Evolutionary conservation across 2,797 vertebrate species (phyloP).

Genomic region (Rhinichthys osculus): DNA sequence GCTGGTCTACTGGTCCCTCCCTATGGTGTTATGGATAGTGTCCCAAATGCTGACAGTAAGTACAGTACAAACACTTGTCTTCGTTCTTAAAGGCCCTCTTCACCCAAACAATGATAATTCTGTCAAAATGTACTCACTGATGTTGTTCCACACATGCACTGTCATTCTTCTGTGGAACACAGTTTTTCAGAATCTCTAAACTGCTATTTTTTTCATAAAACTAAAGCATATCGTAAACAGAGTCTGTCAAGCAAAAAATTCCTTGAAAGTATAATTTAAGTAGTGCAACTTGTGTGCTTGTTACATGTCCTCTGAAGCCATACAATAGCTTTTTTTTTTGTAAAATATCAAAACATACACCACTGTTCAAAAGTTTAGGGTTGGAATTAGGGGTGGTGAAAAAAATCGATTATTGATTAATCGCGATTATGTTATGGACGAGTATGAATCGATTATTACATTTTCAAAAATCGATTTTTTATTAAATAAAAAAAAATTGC

Average conservation of each 20-base stretch:
- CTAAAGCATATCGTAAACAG: not conserved
- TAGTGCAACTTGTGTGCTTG: not conserved
- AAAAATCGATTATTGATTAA: no score
- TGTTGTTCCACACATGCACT: not conserved
- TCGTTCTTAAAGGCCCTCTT: not conserved
- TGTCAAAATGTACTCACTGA: not conserved
- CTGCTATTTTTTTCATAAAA: not conserved
- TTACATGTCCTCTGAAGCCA: not conserved
- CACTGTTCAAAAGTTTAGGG: not conserved
- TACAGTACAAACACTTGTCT: slow-evolving; percentile 74
- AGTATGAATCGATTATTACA: no score
- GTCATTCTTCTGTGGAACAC: not conserved
- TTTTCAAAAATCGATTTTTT: no score
- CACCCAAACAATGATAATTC: not conserved
- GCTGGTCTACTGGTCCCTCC: slow-evolving; percentile 94
- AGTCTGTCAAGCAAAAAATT: not conserved
- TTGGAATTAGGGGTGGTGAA: no score
- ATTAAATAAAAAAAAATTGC: no score
- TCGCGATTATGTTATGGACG: no score
- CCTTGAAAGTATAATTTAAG: not conserved
- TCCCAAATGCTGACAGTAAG: slow-evolving; percentile 91
- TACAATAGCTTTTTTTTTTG: not conserved
- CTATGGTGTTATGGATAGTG: slow-evolving; percentile 96
- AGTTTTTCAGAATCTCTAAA: not conserved
- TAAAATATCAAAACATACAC: not conserved